Conservation (phyloP, 2,888 invertebrate species). For the Clanis bilineata region DNA sequence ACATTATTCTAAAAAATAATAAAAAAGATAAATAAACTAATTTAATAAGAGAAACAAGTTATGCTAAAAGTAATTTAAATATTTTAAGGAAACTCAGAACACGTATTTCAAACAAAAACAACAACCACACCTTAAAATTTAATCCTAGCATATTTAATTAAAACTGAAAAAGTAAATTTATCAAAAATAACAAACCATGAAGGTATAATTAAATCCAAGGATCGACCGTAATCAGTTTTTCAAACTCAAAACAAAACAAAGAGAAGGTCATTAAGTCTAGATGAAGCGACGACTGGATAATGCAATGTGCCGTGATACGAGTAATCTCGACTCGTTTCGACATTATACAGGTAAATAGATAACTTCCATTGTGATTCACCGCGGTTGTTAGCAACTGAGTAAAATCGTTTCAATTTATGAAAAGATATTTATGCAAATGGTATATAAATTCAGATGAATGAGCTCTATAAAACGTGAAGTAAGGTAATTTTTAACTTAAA, state of each 20-base stretch:
- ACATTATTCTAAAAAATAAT: too few species aligned
- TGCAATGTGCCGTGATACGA: background rate
- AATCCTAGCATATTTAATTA: background rate
- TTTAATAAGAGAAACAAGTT: too few species aligned
- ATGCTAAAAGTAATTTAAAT: too few species aligned
- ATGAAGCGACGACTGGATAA: slow-evolving; percentile 16
- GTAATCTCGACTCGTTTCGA: background rate
- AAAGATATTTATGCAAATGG: background rate
- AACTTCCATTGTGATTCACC: background rate
- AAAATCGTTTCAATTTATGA: background rate
- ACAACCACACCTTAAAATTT: background rate
- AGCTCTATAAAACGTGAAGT: too few species aligned
- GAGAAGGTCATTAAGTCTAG: slow-evolving; percentile 16
- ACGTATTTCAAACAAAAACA: background rate
- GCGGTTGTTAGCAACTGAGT: background rate
- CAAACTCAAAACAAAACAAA: background rate
- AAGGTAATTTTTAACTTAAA: too few species aligned
- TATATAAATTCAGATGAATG: too few species aligned
- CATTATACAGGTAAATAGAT: background rate
- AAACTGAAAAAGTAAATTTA: background rate
- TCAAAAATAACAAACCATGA: background rate
- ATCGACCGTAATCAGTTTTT: background rate
- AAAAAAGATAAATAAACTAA: too few species aligned
- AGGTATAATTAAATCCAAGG: background rate
- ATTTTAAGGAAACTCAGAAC: too few species aligned